Percentiles rank a stretch among this genome's conserved stretches.
These are phyloP conservation scores for Sebastes glaucus DNA, from an alignment of 2,797 vertebrate species.

Conservation along the genomic window DNA sequence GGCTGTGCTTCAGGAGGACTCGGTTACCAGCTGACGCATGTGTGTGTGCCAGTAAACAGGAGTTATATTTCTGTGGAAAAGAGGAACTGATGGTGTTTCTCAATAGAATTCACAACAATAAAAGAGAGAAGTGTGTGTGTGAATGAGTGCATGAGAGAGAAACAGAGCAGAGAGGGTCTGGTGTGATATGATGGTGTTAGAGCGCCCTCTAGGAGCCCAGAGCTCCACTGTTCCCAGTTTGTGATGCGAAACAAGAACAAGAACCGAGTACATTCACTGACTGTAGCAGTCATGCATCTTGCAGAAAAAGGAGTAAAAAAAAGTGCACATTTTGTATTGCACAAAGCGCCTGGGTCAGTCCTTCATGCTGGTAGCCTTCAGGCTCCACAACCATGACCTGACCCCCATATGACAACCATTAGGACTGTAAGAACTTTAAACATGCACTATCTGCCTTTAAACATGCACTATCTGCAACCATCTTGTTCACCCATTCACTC, in stretches of 20 bases:
- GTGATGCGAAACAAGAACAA: background rate
- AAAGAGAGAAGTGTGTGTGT: background rate
- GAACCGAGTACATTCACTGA: background rate
- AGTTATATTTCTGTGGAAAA: background rate
- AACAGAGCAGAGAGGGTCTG: background rate
- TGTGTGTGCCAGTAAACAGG: slow-evolving; percentile 31
- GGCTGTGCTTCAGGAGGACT: background rate
- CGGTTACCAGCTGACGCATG: slow-evolving; percentile 56
- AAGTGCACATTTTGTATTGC: background rate
- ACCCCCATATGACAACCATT: no score
- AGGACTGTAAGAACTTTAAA: no score
- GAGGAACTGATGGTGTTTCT: background rate
- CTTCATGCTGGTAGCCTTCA: no score
- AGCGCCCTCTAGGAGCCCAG: slow-evolving; percentile 88
- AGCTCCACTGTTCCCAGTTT: background rate
- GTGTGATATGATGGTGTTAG: slow-evolving; percentile 80
- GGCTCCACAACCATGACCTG: no score
- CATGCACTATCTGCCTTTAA: no score
- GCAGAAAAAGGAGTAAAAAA: background rate
- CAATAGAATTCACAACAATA: background rate
- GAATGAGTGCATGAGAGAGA: background rate
- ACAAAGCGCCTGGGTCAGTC: no score
- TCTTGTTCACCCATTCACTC: no score
- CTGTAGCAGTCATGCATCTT: background rate
- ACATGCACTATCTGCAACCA: no score